Base-by-base conservation (phyloP, 1,140 invertebrate genomes). In the Psilanteris sp. region DNA sequence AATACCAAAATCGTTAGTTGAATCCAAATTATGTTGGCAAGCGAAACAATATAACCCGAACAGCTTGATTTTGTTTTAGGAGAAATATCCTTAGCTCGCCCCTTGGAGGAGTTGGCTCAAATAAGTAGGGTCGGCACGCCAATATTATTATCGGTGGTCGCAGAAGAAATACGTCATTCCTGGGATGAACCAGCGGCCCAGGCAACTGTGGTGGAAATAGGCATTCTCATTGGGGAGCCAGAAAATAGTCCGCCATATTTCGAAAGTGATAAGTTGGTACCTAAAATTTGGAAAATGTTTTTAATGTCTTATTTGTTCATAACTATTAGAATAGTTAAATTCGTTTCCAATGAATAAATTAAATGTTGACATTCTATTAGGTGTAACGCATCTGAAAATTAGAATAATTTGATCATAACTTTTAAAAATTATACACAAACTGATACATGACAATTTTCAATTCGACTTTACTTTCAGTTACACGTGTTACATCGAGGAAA, bases 61-160 rank as follows among this genome's bases (percentile, higher is more conserved):
- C n/a, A n/a, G n/a, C 14, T 29, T 2, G 55, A 22, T 27, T 34
- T 31, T 4, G 36, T 81, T 88, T 7, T 85, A 94, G 94, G 94
- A 79, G 93, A 94, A 87, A 91, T 96, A 48, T 91, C 90, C 44
- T 86, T 96, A 16, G 91, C 92, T 22, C 90, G 91, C 50, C 92
- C 94, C 1, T 83, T 96, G 15, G 91, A 93, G 59, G 93, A 96
- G 72, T 91, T 96, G 66, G 91, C 92, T 22, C 90, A 93, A 48
- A 94, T 95, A 73, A 93, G 93, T 11, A 92, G 93, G 78, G 90
- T 92, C 8, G 92, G 93, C 27, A 91, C 94, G 52, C 95, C 95
- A 6, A 92, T 96, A 31, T 89, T 95, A 22, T 89, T 96, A 24
- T 95, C 92, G 2, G 92, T 96, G 11, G 91, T 96, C 14, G 96